Base-by-base conservation (phyloP, 2,113 vertebrate genomes). In the Erythrocebus patas region DNA sequence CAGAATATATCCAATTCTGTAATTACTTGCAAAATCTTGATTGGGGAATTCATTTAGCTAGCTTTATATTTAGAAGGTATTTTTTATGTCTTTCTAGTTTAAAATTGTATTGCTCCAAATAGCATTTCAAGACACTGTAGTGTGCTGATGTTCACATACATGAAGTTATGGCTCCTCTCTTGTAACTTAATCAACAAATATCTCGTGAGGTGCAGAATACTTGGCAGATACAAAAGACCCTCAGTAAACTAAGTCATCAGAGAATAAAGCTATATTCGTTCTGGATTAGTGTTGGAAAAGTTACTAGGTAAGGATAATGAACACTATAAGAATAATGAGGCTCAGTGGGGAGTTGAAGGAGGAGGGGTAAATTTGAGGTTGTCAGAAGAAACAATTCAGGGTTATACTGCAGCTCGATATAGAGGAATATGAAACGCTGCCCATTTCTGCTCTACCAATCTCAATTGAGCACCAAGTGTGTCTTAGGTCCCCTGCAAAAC, bases 21-120 rank as follows among this genome's bases (percentile, higher is more conserved):
- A 92, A 96, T 93, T 83, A 80, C 80, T 92, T 97, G 18, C 90
- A 59, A 96, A 96, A 87, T 92, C 70, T 76, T 90, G 84, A 91
- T 95, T 96, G 79, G 50, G 72, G 48, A 96, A 88, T 76, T 92
- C 68, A 96, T 81, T 95, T 96, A 91, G 73, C 75, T 84, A 45
- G 48, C 72, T 68, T 93, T 97, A 50, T 92, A 73, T 70, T 90
- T 96, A 92, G 64, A 72, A 5, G 32, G 40, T 84, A 90, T 95
- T 94, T 68, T 94, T 97, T 82, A 85, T 88, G 59, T 80, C 3
- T 91, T 82, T 84, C 61, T 80, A 84, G 83, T 93, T 87, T 96
- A 96, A 97, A 97, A 92, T 48, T 55, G 7, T 79, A 12, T 84
- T 95, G 59, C 84, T 96, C 68, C 45, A 92, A 94, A 90, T 92